Conservation (phyloP, 1,140 invertebrate genomes). For the Archivesica marissinica region DNA sequence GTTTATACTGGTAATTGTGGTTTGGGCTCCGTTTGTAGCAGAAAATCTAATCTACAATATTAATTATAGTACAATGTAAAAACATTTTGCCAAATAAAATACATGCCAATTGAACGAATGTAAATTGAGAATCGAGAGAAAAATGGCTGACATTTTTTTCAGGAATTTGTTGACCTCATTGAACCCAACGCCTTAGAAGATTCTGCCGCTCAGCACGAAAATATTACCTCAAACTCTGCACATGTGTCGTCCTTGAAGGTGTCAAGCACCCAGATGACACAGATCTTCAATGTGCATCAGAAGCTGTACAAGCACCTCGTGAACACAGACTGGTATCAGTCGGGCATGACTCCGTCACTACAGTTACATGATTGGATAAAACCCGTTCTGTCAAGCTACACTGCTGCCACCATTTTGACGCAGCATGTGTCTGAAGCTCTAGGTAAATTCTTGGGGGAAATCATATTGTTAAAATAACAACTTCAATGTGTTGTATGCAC, state of each 20-base stretch:
- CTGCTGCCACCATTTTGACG: conserved; percentile 66
- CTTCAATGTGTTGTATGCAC: no score
- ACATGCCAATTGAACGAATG: no score
- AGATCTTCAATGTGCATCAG: conserved; percentile 76
- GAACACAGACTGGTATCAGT: conserved; percentile 73
- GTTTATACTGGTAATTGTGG: no score
- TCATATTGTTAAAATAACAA: no score
- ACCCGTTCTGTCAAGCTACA: conserved; percentile 71
- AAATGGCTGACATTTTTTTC: conserved; percentile 20
- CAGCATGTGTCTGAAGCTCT: conserved; percentile 57
- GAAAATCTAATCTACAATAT: no score
- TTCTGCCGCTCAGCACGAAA: conserved; percentile 15
- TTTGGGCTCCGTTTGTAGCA: no score
- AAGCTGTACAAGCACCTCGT: conserved; percentile 72
- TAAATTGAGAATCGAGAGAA: no score
- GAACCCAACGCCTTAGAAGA: conserved; percentile 69
- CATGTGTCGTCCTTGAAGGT: conserved; percentile 67
- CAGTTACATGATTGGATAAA: conserved; percentile 63
- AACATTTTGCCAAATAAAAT: no score
- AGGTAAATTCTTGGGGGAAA: conserved; percentile 69
- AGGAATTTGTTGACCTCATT: conserved; percentile 83
- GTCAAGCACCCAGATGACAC: conserved; percentile 78
- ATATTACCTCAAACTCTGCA: conserved; percentile 30
- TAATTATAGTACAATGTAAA: no score
- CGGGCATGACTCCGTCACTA: neutral